Evolutionary conservation across 2,797 vertebrate genomes (phyloP), one percentile per base, ranked within the genome.

Genomic region (Fundulus diaphanus): DNA sequence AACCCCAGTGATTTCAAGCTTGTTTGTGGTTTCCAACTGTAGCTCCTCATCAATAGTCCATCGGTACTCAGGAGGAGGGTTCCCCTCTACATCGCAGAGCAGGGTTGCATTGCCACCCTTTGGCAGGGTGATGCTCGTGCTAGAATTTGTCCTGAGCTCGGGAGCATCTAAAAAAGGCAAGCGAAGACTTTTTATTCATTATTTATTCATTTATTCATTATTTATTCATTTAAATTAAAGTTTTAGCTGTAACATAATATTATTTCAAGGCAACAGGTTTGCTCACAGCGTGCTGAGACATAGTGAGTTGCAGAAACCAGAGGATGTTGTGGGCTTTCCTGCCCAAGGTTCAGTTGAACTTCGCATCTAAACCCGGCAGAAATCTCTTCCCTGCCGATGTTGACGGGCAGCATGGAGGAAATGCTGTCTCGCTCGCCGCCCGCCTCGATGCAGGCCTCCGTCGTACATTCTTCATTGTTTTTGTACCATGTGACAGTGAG

Each of bases 401-500:
- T 69, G 63, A 87, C 9, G 0, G 0, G 5, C 51, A 87, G 40
- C 37, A 0, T 3, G 7, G 24, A 70, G 1, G 82, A 79, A 48
- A 0, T 33, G 2, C 3, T 71, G 2, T 56, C 68, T 20, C 68
- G 77, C 49, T 12, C 61, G 65, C 66, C 83, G 46, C 0, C 72
- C 20, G 12, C 31, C 1, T 69, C 35, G 22, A 0, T 13, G 72
- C 71, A 84, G 31, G 0, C 1, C 0, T 35, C 11, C 0, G 0
- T 80, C 0, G 0, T 0, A 7, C 90, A 15, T 7, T 0, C 6
- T 18, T 52, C 0, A 5, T 78, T 7, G 48, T 72, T 76, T 82
- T 70, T 90, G 82, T 80, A 94, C 89, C 82, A 94, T 12, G 0
- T 90, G 67, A 94, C 82, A 31, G 0, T 75, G n/a, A 93, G 80